Conservation (phyloP, 2,113 vertebrate species). For the Rhinichthys klamathensis region DNA sequence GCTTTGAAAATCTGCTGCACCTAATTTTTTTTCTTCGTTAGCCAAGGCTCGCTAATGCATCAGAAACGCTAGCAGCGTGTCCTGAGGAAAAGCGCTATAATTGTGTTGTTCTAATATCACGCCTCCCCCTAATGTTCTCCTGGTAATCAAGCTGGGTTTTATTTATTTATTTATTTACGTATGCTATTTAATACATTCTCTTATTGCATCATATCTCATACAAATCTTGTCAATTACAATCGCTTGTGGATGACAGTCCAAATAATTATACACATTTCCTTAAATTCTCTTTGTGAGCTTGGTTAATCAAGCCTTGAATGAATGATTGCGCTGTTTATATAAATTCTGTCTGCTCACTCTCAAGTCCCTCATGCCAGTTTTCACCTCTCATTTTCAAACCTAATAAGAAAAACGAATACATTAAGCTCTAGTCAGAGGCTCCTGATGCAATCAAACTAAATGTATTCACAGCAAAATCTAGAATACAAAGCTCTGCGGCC, state of each 20-base stretch:
- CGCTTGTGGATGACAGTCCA: constrained; percentile 86
- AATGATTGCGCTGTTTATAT: constrained; percentile 85
- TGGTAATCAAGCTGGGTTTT: constrained; percentile 90
- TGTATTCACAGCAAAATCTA: constrained; percentile 38
- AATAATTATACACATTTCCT: constrained; percentile 89
- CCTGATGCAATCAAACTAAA: constrained; percentile 53
- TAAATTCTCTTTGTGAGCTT: constrained; percentile 85
- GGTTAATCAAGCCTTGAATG: constrained; percentile 88
- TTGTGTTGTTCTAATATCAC: constrained; percentile 90
- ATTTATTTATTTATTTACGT: constrained; percentile 70
- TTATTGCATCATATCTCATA: constrained; percentile 70
- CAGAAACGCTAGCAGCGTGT: constrained; percentile 89
- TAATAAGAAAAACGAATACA: constrained; percentile 54
- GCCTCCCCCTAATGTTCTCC: constrained; percentile 88
- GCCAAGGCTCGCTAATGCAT: constrained; percentile 90
- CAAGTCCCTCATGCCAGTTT: constrained; percentile 52
- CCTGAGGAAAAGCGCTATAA: constrained; percentile 88
- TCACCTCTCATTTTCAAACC: constrained; percentile 58
- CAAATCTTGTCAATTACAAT: constrained; percentile 89
- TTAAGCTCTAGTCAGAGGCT: constrained; percentile 53
- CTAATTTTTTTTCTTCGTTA: constrained; percentile 93
- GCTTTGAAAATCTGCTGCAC: constrained; percentile 97
- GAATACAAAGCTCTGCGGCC: constrained; percentile 42
- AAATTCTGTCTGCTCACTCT: constrained; percentile 67
- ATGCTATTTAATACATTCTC: constrained; percentile 67